Percentiles rank a stretch among this genome's conserved stretches.
Evolutionary conservation across 1,140 invertebrate genomes (phyloP).

Genomic region (Halesus radiatus): DNA sequence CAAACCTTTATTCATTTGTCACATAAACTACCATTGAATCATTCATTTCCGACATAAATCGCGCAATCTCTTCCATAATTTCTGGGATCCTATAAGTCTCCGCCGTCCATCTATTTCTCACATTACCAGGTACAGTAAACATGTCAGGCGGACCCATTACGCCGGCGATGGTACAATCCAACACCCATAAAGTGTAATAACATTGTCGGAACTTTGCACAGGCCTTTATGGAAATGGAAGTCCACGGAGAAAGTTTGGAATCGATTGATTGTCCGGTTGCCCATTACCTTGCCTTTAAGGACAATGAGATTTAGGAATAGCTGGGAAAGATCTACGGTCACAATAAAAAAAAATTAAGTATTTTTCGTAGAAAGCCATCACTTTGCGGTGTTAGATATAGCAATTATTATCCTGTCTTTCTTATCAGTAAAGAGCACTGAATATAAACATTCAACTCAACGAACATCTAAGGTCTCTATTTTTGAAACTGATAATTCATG

Average conservation of each 20-base stretch:
- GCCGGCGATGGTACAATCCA: not conserved
- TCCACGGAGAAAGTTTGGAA: not conserved
- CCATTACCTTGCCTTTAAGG: not conserved
- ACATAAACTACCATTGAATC: not conserved
- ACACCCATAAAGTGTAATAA: slow-evolving; percentile 7
- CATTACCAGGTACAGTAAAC: slow-evolving; percentile 14
- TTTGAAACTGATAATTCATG: too few species aligned
- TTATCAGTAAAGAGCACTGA: too few species aligned
- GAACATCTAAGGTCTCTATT: too few species aligned
- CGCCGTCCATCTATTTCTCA: not conserved
- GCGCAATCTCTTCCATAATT: not conserved
- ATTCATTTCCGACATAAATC: not conserved
- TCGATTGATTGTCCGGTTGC: not conserved
- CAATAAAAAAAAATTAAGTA: too few species aligned
- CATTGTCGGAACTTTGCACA: not conserved
- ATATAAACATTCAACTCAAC: too few species aligned
- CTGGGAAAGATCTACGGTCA: too few species aligned
- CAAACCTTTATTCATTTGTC: not conserved
- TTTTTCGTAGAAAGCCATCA: too few species aligned
- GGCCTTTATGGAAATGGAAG: not conserved
- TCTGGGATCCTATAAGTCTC: not conserved
- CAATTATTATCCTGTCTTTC: too few species aligned
- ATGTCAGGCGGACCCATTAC: not conserved
- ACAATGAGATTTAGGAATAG: not conserved
- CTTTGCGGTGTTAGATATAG: too few species aligned